phyloP scores from a whole-genome alignment of 1,140 invertebrate species.

The Rhyzopertha dominica region DNA sequence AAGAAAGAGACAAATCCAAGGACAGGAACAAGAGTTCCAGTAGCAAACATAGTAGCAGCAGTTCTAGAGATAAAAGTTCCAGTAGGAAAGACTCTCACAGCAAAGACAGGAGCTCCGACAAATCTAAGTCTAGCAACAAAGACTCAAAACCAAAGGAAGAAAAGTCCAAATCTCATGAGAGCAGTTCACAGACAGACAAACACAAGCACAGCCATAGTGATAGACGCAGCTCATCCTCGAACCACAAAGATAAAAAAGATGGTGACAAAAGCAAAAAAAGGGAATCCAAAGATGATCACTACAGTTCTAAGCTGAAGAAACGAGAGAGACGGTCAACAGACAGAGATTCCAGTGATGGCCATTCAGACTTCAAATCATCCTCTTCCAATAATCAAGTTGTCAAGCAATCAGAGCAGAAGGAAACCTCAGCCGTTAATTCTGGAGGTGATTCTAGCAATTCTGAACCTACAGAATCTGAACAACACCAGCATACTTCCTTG shows the following conservation, averaged over 20 bases:
- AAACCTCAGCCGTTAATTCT: constrained; percentile 20
- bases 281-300: constrained; percentile 52
- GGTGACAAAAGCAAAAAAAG: constrained; percentile 38
- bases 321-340: constrained; percentile 51
- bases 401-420: constrained; percentile 15
- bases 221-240: constrained; percentile 20
- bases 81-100: constrained; percentile 26
- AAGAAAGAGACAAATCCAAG: constrained; percentile 21
- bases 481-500: constrained; percentile 1
- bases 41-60: constrained; percentile 32
- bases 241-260: constrained; percentile 21
- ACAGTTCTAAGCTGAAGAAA: constrained; percentile 50
- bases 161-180: constrained; percentile 22
- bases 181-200: constrained; percentile 25
- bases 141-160: constrained; percentile 26
- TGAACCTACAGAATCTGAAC: constrained; percentile 21
- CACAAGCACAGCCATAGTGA: constrained; percentile 22
- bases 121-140: constrained; percentile 21
- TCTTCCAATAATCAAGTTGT: too few relatives aligned
- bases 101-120: constrained; percentile 15
- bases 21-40: constrained; percentile 16
- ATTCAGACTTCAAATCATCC: too few relatives aligned
- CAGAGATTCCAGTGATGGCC: constrained; percentile 55
- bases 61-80: constrained; percentile 29
- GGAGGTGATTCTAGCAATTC: constrained; percentile 39